Percentiles rank a stretch among this genome's conserved stretches.
Evolutionary conservation across 2,797 vertebrate species (phyloP).

Genomic region (Silurus aristotelis): DNA sequence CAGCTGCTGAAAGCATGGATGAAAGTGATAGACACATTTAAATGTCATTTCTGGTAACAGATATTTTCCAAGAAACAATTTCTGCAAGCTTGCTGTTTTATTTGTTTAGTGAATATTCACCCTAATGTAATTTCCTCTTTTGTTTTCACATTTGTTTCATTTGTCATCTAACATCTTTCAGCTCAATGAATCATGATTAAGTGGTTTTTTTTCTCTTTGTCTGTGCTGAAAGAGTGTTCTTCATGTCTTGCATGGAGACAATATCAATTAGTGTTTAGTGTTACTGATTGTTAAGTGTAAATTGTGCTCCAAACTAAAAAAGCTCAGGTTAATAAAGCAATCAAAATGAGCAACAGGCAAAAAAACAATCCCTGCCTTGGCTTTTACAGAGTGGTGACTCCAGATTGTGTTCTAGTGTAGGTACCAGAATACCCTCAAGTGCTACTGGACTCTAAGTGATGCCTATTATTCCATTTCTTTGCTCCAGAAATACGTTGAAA

Average conservation of each 20-base stretch:
- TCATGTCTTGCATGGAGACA: slow-evolving; percentile 34
- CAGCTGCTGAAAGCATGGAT: slow-evolving; percentile 6
- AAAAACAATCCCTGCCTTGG: slow-evolving; percentile 17
- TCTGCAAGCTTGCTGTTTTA: too few species aligned
- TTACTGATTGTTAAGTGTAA: slow-evolving; percentile 30
- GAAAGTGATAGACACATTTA: slow-evolving; percentile 55
- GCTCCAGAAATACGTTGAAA: not conserved
- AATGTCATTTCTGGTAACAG: slow-evolving; percentile 60
- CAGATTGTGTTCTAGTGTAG: slow-evolving; percentile 17
- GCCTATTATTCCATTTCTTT: slow-evolving; percentile 11
- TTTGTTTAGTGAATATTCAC: slow-evolving; percentile 12
- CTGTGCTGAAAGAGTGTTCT: slow-evolving; percentile 23
- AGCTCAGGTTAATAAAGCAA: slow-evolving; percentile 41
- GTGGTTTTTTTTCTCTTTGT: slow-evolving; percentile 25
- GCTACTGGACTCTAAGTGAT: not conserved
- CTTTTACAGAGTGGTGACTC: slow-evolving; percentile 35
- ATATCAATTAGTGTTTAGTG: slow-evolving; percentile 44
- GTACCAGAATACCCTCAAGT: slow-evolving; percentile 30
- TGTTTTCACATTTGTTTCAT: slow-evolving; percentile 11
- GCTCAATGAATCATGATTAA: slow-evolving; percentile 25
- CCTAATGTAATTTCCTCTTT: slow-evolving; percentile 15
- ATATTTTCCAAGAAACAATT: slow-evolving; percentile 43
- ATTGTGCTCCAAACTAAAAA: slow-evolving; percentile 40
- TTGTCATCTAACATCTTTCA: slow-evolving; percentile 1
- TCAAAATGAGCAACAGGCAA: slow-evolving; percentile 25